Conservation (phyloP, 2,888 invertebrate genomes). For the Cosmorhoe ocellata region DNA sequence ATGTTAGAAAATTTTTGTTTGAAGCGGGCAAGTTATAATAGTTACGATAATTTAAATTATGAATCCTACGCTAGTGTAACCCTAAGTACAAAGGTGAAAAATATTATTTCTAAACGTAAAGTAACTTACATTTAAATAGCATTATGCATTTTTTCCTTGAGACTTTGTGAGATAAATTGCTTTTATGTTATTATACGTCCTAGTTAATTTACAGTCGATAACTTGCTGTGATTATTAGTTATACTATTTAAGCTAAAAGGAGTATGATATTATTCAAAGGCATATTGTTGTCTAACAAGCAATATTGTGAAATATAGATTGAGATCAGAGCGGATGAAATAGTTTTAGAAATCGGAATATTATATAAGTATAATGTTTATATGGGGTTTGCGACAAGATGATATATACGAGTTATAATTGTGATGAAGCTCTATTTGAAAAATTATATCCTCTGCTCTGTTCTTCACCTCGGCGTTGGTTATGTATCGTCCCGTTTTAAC, state of each 20-base stretch:
- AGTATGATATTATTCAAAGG: constrained; percentile 39
- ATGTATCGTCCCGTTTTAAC: constrained; percentile 36
- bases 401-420: background rate
- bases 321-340: constrained; percentile 41
- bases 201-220: constrained; percentile 26
- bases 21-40: constrained; percentile 52
- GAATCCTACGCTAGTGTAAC: constrained; percentile 51
- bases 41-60: constrained; percentile 47
- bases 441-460: constrained; percentile 35
- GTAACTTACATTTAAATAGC: constrained; percentile 46
- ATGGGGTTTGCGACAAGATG: constrained; percentile 4
- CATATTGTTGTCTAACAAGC: constrained; percentile 43
- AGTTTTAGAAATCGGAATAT: constrained; percentile 15
- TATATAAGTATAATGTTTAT: background rate
- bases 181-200: constrained; percentile 24
- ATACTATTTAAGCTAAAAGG: constrained; percentile 34
- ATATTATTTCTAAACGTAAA: constrained; percentile 53
- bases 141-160: constrained; percentile 51
- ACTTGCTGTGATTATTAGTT: constrained; percentile 31
- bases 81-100: constrained; percentile 70
- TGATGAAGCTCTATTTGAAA: constrained; percentile 24
- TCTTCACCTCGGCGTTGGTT: constrained; percentile 26
- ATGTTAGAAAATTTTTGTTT: constrained; percentile 63
- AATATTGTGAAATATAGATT: constrained; percentile 37
- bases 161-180: constrained; percentile 43